A percentile compares a stretch with the other conserved stretches of the same genome.
These are phyloP conservation scores for Oreochromis tanganicae DNA, from an alignment of 2,113 vertebrate species.

Conservation along the genomic window DNA sequence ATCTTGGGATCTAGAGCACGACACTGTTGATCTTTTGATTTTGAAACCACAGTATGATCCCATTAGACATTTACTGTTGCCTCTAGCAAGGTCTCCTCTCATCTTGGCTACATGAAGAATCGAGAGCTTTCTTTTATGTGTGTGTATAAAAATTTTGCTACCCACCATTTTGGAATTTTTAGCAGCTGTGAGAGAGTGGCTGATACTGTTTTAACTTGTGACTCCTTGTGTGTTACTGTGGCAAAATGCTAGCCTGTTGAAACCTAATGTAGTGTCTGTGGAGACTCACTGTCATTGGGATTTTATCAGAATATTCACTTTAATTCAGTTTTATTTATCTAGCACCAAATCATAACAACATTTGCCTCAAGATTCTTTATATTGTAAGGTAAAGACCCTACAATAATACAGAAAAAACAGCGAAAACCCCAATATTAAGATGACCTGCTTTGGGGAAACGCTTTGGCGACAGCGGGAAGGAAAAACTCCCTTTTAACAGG, in stretches of 20 bases:
- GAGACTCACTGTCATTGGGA: not conserved
- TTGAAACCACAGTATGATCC: slow-evolving; percentile 2
- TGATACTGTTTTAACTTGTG: not conserved
- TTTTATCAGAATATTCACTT: not conserved
- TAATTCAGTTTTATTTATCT: not conserved
- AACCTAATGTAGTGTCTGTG: not conserved
- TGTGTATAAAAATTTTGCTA: not conserved
- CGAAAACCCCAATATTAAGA: not conserved
- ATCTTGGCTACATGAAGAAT: not conserved
- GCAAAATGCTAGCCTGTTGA: not conserved
- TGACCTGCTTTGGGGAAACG: not conserved
- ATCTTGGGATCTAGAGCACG: slow-evolving; percentile 54
- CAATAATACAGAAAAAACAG: not conserved
- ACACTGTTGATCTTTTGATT: slow-evolving; percentile 65
- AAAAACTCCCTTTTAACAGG: not conserved
- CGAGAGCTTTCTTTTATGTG: slow-evolving; percentile 28
- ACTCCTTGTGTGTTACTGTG: not conserved
- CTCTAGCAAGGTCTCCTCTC: slow-evolving; percentile 18
- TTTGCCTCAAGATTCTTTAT: not conserved
- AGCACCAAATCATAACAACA: not conserved
- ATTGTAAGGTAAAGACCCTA: not conserved
- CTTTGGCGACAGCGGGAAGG: not conserved
- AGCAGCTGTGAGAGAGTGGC: not conserved
- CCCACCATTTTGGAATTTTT: not conserved
- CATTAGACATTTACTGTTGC: slow-evolving; percentile 13